Percentiles rank a stretch among this genome's conserved stretches.
These are phyloP conservation scores for Solenopsis invicta DNA, from an alignment of 1,140 invertebrate species.

Conservation along the genomic window DNA sequence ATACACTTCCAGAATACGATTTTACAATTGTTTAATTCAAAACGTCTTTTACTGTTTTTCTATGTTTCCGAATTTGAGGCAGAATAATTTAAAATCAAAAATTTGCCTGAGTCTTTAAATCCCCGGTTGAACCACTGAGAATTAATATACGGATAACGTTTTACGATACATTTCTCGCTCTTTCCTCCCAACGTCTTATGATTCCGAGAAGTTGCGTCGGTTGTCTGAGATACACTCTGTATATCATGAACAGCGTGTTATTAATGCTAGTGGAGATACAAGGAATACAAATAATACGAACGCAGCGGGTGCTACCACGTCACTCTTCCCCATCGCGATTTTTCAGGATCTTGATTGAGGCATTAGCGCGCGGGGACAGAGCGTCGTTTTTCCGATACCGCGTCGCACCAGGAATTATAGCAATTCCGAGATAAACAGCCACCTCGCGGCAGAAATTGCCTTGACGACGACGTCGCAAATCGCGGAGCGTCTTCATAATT, in stretches of 20 bases:
- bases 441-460: slow-evolving; percentile 37
- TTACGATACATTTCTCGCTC: background rate
- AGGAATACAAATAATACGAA: slow-evolving; percentile 47
- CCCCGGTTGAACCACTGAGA: no score
- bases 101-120: no score
- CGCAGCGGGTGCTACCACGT: slow-evolving; percentile 26
- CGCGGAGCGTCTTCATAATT: slow-evolving; percentile 48
- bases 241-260: slow-evolving; percentile 39
- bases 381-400: slow-evolving; percentile 50
- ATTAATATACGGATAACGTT: background rate
- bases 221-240: background rate
- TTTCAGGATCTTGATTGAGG: slow-evolving; percentile 54
- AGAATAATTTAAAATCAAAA: no score
- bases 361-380: slow-evolving; percentile 45
- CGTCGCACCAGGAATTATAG: slow-evolving; percentile 56
- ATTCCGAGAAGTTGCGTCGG: slow-evolving; percentile 1
- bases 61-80: no score
- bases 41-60: no score
- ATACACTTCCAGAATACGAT: no score
- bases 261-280: slow-evolving; percentile 24
- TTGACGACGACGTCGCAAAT: slow-evolving; percentile 52
- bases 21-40: no score
- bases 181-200: background rate
- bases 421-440: slow-evolving; percentile 60
- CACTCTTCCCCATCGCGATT: slow-evolving; percentile 16